Evolutionary conservation across 2,113 vertebrate genomes (phyloP).

Genomic region (Globicephala melas): DNA sequence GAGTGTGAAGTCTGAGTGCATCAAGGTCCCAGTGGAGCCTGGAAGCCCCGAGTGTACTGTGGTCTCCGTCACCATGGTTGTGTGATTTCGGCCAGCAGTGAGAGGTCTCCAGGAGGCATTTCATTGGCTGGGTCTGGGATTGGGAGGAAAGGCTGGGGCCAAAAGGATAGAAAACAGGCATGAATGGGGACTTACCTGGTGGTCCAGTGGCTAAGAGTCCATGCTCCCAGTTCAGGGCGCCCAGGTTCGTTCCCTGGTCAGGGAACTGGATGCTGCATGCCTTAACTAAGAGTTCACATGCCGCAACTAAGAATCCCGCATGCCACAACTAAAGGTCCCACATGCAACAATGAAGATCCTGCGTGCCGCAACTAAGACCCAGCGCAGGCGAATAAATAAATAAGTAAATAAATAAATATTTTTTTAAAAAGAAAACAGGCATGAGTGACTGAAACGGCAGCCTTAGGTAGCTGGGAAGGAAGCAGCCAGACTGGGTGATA

Average conservation of each 20-base stretch:
- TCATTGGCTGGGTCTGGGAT: neutral
- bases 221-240: too few species aligned
- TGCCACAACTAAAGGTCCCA: too few species aligned
- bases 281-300: too few species aligned
- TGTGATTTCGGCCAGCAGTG: neutral
- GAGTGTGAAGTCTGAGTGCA: neutral
- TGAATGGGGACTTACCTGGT: neutral
- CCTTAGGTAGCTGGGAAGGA: neutral
- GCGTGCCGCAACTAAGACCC: too few species aligned
- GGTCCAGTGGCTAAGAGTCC: too few species aligned
- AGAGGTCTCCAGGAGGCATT: neutral
- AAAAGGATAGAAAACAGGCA: neutral
- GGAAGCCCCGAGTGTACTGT: neutral
- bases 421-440: neutral
- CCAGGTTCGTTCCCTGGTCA: too few species aligned
- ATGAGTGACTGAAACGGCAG: neutral
- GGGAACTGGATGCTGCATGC: too few species aligned
- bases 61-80: accelerated
- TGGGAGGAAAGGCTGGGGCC: neutral
- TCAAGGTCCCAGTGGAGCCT: neutral
- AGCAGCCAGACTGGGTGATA: neutral
- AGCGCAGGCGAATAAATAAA: too few species aligned
- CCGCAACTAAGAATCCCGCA: too few species aligned
- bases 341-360: too few species aligned
- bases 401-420: too few species aligned